Evolutionary conservation across 2,888 invertebrate species (phyloP), one percentile per base, ranked within the genome.

Genomic region (Galerucella nymphaeae): DNA sequence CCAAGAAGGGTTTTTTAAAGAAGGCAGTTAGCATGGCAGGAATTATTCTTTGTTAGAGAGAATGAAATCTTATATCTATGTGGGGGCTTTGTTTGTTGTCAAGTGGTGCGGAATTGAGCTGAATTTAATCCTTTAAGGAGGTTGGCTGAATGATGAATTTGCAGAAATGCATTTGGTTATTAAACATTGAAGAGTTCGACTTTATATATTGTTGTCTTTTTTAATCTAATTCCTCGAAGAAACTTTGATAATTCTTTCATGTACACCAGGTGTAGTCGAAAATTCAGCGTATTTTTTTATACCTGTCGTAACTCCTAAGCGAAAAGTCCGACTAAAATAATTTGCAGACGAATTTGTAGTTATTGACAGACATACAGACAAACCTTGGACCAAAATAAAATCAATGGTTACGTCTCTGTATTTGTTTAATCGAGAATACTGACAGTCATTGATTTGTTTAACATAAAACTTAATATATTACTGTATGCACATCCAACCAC

Each of bases 11-110:
- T 41, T 62, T 62, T 62, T 41, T 62, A 42, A 62, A 41, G 42
- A 62, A 42, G 42, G 41, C 61, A 62, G 61, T 62, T 41, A 62
- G 61, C 61, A 62, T 62, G 61, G 61, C 59, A 62, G 61, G 61
- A 62, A 62, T 42, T 41, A 42, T 38, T 38, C 42, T 62, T 62
- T 62, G 61, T 62, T 62, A 41, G 18, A 58, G 23, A 30, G 30
- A 62, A 62, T 16, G 61, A 62, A 62, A 62, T 62, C 42, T 62
- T 42, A 62, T 62, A 62, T 62, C 61, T 11, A 18, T 42, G 61
- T 11, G 41, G 61, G 61, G 61, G 61, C 42, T 18, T 42, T 61
- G 16, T 62, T 62, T 41, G 59, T 30, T 30, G 14, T 14, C 16
- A 3, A 59, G 14, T 14, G n/a, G 16, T 38, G 59, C 59, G 59